Conservation (phyloP, 2,113 vertebrate species). For the Grantiella picta region DNA sequence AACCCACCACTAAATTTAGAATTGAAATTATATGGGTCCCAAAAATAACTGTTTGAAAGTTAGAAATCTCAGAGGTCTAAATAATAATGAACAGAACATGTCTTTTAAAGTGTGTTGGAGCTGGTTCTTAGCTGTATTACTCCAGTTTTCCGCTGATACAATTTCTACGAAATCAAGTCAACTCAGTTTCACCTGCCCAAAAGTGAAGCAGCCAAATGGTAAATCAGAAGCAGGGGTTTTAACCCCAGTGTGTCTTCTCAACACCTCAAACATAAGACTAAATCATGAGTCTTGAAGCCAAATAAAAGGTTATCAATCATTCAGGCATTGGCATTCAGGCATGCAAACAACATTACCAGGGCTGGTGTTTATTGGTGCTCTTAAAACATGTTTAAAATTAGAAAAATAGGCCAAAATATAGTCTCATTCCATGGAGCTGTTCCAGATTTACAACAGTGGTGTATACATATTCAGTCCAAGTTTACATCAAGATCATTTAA, state of each 20-base stretch:
- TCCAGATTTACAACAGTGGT: conserved; percentile 14
- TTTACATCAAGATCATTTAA: conserved; percentile 29
- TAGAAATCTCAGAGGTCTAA: conserved; percentile 11
- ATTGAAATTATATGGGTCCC: neutral
- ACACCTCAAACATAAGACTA: neutral
- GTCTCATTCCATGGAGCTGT: conserved; percentile 8
- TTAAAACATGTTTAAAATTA: conserved; percentile 47
- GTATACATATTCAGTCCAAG: neutral
- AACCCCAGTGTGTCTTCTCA: neutral
- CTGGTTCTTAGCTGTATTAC: neutral
- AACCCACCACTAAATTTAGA: neutral
- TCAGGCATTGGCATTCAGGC: neutral
- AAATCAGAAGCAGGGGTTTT: neutral
- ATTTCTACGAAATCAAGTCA: neutral
- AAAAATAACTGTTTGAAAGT: conserved; percentile 9
- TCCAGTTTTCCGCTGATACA: neutral
- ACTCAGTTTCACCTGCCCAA: neutral
- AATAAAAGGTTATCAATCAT: neutral
- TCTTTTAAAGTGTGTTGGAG: neutral
- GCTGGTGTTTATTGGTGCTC: conserved; percentile 15
- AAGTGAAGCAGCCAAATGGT: neutral
- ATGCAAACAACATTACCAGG: neutral
- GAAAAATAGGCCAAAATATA: conserved; percentile 25
- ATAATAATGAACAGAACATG: conserved; percentile 7
- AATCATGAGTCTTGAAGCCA: neutral